These are phyloP conservation scores for Oxycera nigricornis DNA, from an alignment of 2,888 invertebrate genomes.

Conservation along the genomic window DNA sequence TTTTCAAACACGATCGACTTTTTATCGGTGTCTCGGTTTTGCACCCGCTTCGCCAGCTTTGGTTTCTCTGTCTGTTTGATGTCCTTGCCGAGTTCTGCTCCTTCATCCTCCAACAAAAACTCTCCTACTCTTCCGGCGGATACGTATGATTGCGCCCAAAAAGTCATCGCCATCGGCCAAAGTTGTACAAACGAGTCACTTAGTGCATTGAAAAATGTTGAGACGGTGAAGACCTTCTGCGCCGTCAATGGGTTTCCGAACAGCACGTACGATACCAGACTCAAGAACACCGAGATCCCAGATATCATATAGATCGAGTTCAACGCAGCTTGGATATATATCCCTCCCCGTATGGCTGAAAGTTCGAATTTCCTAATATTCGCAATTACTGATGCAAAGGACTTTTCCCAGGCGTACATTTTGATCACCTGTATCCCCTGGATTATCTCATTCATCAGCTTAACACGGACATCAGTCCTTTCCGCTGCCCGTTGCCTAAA, in stretches of 20 bases:
- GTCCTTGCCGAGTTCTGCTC: neutral
- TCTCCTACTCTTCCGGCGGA: constrained; percentile 72
- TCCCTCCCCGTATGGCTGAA: constrained; percentile 67
- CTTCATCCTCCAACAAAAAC: constrained; percentile 62
- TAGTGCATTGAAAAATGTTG: constrained; percentile 77
- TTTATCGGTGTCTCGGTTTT: constrained; percentile 46
- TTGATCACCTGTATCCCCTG: constrained; percentile 81
- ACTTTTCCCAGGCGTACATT: constrained; percentile 83
- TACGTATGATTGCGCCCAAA: constrained; percentile 73
- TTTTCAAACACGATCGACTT: constrained; percentile 61
- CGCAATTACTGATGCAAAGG: constrained; percentile 73
- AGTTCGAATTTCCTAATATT: constrained; percentile 73
- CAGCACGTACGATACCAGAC: constrained; percentile 70
- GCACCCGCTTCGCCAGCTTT: neutral
- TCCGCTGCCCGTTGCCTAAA: constrained; percentile 75
- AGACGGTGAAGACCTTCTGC: constrained; percentile 75
- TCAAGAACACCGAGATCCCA: constrained; percentile 75
- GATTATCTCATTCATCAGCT: constrained; percentile 84
- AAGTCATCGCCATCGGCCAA: constrained; percentile 75
- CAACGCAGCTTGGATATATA: constrained; percentile 69
- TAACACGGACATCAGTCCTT: constrained; percentile 83
- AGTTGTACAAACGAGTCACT: constrained; percentile 76
- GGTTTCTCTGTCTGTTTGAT: neutral
- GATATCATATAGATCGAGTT: constrained; percentile 75
- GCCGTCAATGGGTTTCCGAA: constrained; percentile 70